These are phyloP conservation scores for Propithecus coquereli DNA, from an alignment of 2,113 vertebrate genomes.

Conservation along the genomic window DNA sequence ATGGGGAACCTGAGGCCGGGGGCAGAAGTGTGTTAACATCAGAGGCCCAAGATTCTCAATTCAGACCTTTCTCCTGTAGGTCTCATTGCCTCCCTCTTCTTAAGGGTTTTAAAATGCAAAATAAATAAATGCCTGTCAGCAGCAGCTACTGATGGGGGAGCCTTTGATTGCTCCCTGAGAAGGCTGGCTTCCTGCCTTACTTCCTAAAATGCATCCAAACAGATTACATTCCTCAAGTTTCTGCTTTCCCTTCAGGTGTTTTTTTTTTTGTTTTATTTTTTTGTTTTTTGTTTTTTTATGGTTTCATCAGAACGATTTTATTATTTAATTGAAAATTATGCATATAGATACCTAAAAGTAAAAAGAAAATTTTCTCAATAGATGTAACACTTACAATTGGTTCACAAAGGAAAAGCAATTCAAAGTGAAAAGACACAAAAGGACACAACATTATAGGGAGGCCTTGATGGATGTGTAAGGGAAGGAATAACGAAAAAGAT, in stretches of 20 bases:
- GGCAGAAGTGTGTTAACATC: not conserved
- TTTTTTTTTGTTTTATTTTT: not conserved
- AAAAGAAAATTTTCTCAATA: not conserved
- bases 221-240: not conserved
- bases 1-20: not conserved
- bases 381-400: not conserved
- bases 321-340: not conserved
- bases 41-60: not conserved
- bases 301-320: not conserved
- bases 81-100: not conserved
- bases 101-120: constrained; percentile 15
- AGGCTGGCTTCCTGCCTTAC: not conserved
- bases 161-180: not conserved
- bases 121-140: constrained; percentile 31
- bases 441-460: no score
- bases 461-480: no score
- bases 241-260: not conserved
- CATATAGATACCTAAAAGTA: not conserved
- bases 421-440: not conserved
- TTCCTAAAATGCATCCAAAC: not conserved
- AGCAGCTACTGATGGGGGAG: not conserved
- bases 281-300: no score
- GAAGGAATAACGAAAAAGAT: no score
- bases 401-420: not conserved
- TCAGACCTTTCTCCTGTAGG: not conserved